Evolutionary conservation across 2,888 invertebrate species (phyloP), one percentile per base, ranked within the genome.

Genomic region (Eupithecia abbreviata): DNA sequence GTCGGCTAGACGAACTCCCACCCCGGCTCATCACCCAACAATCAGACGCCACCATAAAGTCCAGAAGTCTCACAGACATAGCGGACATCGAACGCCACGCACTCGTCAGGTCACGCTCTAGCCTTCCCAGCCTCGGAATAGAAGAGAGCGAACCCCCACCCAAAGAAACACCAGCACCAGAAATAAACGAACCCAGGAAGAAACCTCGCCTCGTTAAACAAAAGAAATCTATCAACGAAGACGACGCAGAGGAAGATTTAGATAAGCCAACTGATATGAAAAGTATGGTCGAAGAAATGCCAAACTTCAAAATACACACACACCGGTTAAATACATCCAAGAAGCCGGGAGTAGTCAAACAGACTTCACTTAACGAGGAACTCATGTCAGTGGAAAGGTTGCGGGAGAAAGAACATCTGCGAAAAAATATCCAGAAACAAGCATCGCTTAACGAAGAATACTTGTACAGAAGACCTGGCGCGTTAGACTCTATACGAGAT

Each of bases 291-390:
- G 96, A 96, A 86, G 96, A 96, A 88, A 92, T 96, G 90, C 97
- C 97, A 80, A 96, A 97, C 89, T 96, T 96, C 84, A 96, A 96
- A 92, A 91, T 95, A 77, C 95, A 95, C 75, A 91, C 95, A 1
- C 91, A 92, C 65, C 91, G 91, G 76, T 81, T 91, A 82, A 91
- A 93, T 30, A 30, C 30, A 69, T 91, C 93, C 15, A 95, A 95
- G 83, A 95, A 96, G 83, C 96, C 96, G 58, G 96, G 96, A 47
- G 96, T 97, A 9, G 95, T 96, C 80, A 98, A 98, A 87, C 98
- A 98, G 89, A 97, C 97, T 81, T 98, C 98, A 2, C 95, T 98
- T 79, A 98, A 98, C 87, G 98, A 98, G 89, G 98, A 98, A 88
- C 93, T 98, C 15, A 98, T 98, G 97, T 98, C 98, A 3, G 97